A percentile compares a stretch with the other conserved stretches of the same genome.
These are phyloP conservation scores for Dendrolimus pini DNA, from an alignment of 2,888 invertebrate genomes.

Conservation along the genomic window DNA sequence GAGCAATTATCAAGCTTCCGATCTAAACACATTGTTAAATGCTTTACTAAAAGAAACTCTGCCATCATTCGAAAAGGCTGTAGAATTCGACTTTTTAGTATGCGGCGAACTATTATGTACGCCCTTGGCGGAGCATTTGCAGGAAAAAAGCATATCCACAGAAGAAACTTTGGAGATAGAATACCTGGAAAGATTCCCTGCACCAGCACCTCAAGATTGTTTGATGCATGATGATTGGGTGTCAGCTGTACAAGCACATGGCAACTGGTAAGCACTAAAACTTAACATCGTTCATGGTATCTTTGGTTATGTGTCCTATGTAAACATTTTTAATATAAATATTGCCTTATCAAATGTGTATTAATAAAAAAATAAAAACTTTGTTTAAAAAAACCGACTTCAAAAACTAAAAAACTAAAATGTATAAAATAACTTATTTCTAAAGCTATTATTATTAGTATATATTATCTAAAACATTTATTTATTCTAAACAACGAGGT, in stretches of 20 bases:
- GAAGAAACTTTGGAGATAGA: slow-evolving; percentile 94
- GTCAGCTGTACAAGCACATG: slow-evolving; percentile 85
- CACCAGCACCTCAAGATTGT: slow-evolving; percentile 95
- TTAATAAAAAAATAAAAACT: no score
- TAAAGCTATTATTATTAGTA: no score
- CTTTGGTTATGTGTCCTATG: no score
- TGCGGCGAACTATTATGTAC: slow-evolving; percentile 87
- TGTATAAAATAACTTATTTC: no score
- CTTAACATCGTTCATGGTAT: not conserved
- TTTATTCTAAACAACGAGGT: no score
- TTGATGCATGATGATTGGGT: slow-evolving; percentile 99
- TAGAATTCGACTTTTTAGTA: slow-evolving; percentile 93
- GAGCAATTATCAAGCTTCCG: slow-evolving; percentile 79
- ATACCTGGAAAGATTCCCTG: slow-evolving; percentile 92
- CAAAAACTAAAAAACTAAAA: no score
- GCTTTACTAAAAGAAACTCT: slow-evolving; percentile 81
- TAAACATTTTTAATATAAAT: no score
- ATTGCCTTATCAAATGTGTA: no score
- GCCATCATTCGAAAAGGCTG: slow-evolving; percentile 42
- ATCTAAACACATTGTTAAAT: slow-evolving; percentile 88
- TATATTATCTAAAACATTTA: no score
- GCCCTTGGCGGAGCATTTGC: slow-evolving; percentile 84
- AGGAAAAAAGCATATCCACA: slow-evolving; percentile 84
- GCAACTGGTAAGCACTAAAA: slow-evolving; percentile 76
- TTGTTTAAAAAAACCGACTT: no score